phyloP scores from a whole-genome alignment of 2,797 vertebrate species.

The Streptopelia turtur region DNA sequence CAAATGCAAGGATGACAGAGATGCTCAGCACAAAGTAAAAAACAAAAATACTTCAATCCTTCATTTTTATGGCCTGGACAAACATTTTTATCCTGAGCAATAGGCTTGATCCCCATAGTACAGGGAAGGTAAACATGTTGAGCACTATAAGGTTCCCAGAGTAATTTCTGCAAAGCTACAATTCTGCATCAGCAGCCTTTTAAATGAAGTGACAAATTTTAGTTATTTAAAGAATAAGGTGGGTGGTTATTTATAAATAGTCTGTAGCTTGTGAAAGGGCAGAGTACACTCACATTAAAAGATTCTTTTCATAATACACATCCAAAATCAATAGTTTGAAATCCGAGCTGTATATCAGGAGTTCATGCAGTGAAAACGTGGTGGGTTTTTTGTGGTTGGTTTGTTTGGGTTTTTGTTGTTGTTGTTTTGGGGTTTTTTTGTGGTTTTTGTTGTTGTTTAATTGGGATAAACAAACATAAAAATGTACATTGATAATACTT shows the following conservation, averaged over 20 bases:
- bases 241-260: conserved; percentile 26
- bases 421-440: too few species aligned
- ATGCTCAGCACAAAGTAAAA: background rate
- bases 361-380: background rate
- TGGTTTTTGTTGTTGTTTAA: background rate
- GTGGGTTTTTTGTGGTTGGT: too few species aligned
- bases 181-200: background rate
- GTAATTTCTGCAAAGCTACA: background rate
- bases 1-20: background rate
- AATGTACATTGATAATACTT: background rate
- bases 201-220: conserved; percentile 10
- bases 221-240: conserved; percentile 10
- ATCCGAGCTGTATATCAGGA: background rate
- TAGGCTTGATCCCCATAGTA: background rate
- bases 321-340: background rate
- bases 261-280: conserved; percentile 5
- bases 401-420: too few species aligned
- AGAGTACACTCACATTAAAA: conserved; percentile 15
- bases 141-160: background rate
- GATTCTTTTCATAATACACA: background rate
- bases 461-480: background rate
- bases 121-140: background rate
- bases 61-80: background rate
- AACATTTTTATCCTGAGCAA: background rate
- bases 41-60: background rate